phyloP scores from a whole-genome alignment of 2,888 invertebrate genomes.

The Drosophila borealis region DNA sequence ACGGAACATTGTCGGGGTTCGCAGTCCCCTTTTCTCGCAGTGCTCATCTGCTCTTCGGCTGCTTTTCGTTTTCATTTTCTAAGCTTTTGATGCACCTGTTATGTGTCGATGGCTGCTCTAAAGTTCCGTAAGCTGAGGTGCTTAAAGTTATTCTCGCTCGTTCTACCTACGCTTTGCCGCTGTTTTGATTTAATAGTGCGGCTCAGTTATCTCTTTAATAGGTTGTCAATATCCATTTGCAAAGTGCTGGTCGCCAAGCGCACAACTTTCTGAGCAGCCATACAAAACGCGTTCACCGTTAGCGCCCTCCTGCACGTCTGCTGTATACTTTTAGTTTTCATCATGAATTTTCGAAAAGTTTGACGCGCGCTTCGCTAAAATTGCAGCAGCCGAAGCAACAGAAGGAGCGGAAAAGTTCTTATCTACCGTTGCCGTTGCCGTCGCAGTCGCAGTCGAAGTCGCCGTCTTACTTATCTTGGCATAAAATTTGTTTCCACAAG shows the following conservation, averaged over 20 bases:
- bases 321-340: slow-evolving; percentile 75
- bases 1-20: no score
- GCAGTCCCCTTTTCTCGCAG: no score
- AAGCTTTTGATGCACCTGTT: no score
- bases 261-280: slow-evolving; percentile 36
- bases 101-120: no score
- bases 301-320: slow-evolving; percentile 24
- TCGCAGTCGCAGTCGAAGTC: slow-evolving; percentile 35
- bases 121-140: slow-evolving; percentile 2
- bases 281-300: slow-evolving; percentile 46
- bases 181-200: slow-evolving; percentile 67
- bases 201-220: slow-evolving; percentile 72
- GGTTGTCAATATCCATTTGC: slow-evolving; percentile 70
- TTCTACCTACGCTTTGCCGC: neutral
- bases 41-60: no score
- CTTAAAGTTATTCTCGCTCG: slow-evolving; percentile 16
- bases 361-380: slow-evolving; percentile 52
- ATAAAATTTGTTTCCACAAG: slow-evolving; percentile 80
- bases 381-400: slow-evolving; percentile 50
- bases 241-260: slow-evolving; percentile 45
- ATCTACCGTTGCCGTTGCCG: slow-evolving; percentile 49
- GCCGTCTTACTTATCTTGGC: slow-evolving; percentile 79
- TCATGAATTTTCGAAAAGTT: slow-evolving; percentile 75
- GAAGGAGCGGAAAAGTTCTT: slow-evolving; percentile 61
- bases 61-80: no score